Evolutionary conservation across 2,797 vertebrate genomes (phyloP).

Genomic region (Sebastes iracundus): DNA sequence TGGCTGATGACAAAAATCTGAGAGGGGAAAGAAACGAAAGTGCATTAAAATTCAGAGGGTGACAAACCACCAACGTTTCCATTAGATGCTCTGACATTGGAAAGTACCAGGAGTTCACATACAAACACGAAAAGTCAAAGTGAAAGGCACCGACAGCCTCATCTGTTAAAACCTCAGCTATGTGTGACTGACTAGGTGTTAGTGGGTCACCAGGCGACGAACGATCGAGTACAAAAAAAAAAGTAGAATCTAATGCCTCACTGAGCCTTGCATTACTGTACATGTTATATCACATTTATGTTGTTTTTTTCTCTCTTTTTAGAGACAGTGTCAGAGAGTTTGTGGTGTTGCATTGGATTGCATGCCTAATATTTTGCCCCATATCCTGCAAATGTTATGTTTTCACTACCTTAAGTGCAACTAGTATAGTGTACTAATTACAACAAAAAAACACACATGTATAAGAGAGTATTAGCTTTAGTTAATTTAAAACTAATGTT

Average conservation of each 20-base stretch:
- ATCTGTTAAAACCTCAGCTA: conserved; percentile 11
- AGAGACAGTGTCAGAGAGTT: neutral
- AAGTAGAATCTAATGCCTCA: no score
- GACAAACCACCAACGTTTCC: conserved; percentile 9
- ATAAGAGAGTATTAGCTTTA: no score
- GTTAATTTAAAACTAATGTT: no score
- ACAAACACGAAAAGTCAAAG: neutral
- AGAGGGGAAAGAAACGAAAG: conserved; percentile 46
- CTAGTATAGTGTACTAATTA: neutral
- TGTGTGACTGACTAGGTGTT: neutral
- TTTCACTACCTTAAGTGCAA: neutral
- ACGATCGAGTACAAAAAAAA: neutral
- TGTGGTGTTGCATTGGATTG: neutral
- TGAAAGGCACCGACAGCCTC: neutral
- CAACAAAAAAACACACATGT: neutral
- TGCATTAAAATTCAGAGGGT: neutral
- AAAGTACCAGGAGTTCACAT: conserved; percentile 41
- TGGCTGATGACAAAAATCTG: conserved; percentile 97
- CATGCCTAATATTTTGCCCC: neutral
- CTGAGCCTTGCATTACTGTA: neutral
- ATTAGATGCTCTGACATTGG: neutral
- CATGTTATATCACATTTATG: neutral
- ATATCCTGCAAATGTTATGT: no score
- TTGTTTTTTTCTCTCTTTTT: neutral
- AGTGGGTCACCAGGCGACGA: neutral